Evolutionary conservation across 2,113 vertebrate species (phyloP).

Genomic region (Peromyscus californicus): DNA sequence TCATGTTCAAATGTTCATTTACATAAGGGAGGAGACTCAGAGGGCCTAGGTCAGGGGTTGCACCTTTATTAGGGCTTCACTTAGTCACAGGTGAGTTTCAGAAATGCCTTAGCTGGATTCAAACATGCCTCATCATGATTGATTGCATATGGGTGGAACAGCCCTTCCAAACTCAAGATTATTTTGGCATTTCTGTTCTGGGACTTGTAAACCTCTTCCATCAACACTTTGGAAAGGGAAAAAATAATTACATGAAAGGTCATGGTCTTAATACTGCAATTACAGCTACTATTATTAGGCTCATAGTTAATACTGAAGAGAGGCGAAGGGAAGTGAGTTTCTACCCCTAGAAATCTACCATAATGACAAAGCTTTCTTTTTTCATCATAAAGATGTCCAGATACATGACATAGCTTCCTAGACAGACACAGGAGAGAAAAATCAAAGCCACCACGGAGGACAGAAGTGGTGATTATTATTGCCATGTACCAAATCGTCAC

Average conservation of each 20-base stretch:
- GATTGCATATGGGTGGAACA: conserved; percentile 16
- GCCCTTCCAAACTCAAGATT: conserved; percentile 44
- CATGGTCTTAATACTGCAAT: neutral
- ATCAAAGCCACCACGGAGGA: neutral
- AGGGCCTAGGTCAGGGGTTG: conserved; percentile 84
- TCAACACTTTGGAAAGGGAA: conserved; percentile 36
- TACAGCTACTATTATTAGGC: neutral
- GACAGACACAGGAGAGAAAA: neutral
- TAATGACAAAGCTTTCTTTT: neutral
- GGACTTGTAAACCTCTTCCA: conserved; percentile 73
- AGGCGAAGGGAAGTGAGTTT: neutral
- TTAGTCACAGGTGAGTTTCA: conserved; percentile 85
- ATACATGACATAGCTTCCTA: neutral
- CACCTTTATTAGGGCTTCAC: conserved; percentile 86
- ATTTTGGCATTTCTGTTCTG: conserved; percentile 77
- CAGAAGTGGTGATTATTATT: neutral
- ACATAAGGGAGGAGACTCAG: conserved; percentile 83
- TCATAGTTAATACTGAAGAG: neutral
- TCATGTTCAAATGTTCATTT: conserved; percentile 88
- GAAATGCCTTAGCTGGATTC: conserved; percentile 74
- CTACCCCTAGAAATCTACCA: neutral
- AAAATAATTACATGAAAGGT: conserved; percentile 57
- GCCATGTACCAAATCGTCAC: rapidly evolving
- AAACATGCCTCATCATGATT: conserved; percentile 60
- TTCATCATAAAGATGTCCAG: neutral